Evolutionary conservation across 2,797 vertebrate species (phyloP), one percentile per base, ranked within the genome.

Genomic region (Mareca strepera): DNA sequence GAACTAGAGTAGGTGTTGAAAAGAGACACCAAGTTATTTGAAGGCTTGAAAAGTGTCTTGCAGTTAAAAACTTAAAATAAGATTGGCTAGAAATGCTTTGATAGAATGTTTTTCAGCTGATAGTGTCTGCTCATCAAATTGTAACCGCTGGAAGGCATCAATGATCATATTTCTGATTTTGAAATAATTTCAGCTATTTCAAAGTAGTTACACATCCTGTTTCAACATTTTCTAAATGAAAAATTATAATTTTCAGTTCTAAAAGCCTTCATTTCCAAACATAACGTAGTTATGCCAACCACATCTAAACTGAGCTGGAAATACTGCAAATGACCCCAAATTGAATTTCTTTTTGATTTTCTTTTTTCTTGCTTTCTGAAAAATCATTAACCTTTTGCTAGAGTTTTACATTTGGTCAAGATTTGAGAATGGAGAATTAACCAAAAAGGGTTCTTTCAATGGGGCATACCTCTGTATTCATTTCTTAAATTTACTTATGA

Each of bases 61-160:
- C 90, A 52, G 62, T 81, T 67, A 88, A 91, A 92, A 92, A 48
- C 55, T 69, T 73, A 77, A 76, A 92, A 91, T 80, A 82, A 85
- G 73, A 56, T 60, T 89, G 84, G 22, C 79, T 87, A 79, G 88
- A 92, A 94, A 76, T 82, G 46, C 82, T 93, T 94, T 94, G 82
- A 92, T 94, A 74, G 67, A 79, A 84, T 78, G 77, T 88, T 93
- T 91, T 95, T 90, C 74, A 63, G 37, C 55, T 94, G 86, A 85
- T 94, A 80, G 70, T 91, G 89, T 94, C 94, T 94, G 81, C 92
- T 95, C 44, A 89, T 94, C 77, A 90, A 73, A 86, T 67, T 88
- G 74, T 88, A 88, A 70, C 85, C 67, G 63, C 80, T 94, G 63
- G 55, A 95, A 92, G 62, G 87, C 75, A 92, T 94, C 92, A 82